Evolutionary conservation across 92 coral and sea anemone species (phyloP), one percentile per base, ranked within the genome.

Genomic region (Porites lobata): DNA sequence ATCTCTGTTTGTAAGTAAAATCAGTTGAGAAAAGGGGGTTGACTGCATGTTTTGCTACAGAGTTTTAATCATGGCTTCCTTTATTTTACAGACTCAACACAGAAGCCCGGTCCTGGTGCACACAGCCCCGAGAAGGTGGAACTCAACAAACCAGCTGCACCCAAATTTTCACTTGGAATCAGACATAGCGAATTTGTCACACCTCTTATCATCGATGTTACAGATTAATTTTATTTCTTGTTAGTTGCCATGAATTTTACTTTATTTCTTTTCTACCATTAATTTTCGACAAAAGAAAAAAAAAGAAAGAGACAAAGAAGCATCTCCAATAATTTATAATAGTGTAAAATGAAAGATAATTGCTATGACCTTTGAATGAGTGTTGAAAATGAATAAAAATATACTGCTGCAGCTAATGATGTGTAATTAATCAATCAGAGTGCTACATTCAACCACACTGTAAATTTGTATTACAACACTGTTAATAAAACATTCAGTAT

Each of bases 51-150:
- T 38, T 38, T 4, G 5, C 47, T 38, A 38, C 47, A 38, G 47
- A 38, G 47, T 38, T 38, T 38, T 38, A 38, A 0, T 38, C 47
- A 38, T 4, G 47, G 47, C 47, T 59, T 76, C 14, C 21, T 71
- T 77, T 47, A 9, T 21, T 9, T 65, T 15, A 15, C 86, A 95
- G 99, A 97, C 75, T 87, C 96, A 22, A 97, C 99, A 22, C 78
- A 86, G 86, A 97, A 97, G 77, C 99, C 99, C 62, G 99, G 99
- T 7, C 99, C 99, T n/a, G 99, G 99, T n/a, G 98, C 98, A 12
- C 98, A 97, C 95, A 95, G 99, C 88, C 99, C 99, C 75, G 99
- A 97, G 94, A 94, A 97, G 76, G 98, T 95, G 51, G 86, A 83
- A 43, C 90, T 90, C 72, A 97, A 90, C 89, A 97, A 95, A 85